A percentile compares a stretch with the other conserved stretches of the same genome.
phyloP scores from a whole-genome alignment of 2,888 invertebrate genomes.

The Thymelicus acteon region DNA sequence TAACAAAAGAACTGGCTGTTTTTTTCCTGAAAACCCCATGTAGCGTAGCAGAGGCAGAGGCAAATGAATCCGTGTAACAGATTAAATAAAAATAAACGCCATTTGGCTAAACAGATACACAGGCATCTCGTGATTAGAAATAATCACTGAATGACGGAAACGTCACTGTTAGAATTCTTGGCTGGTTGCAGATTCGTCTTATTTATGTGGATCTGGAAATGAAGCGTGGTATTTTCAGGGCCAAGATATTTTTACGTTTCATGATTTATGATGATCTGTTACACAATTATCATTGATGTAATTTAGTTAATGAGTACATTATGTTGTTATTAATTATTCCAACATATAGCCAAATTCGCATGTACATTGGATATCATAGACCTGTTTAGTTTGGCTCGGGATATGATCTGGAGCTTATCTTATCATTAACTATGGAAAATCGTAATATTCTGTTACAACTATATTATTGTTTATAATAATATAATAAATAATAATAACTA shows the following conservation, averaged over 20 bases:
- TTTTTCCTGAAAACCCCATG: too few relatives aligned
- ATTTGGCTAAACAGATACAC: slow-evolving; percentile 9
- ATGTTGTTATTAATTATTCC: slow-evolving; percentile 1
- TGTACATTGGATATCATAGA: background rate
- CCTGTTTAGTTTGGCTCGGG: slow-evolving; percentile 7
- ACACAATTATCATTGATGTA: background rate
- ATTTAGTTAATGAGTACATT: background rate
- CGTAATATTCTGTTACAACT: too few relatives aligned
- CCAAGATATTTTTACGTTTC: background rate
- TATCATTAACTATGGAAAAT: too few relatives aligned
- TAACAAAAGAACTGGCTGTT: too few relatives aligned
- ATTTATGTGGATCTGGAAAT: slow-evolving; percentile 28
- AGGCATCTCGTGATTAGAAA: slow-evolving; percentile 24
- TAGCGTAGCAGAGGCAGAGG: too few relatives aligned
- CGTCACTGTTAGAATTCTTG: slow-evolving; percentile 26
- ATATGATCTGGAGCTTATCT: too few relatives aligned
- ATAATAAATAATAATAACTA: too few relatives aligned
- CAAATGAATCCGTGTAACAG: background rate
- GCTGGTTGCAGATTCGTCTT: slow-evolving; percentile 19
- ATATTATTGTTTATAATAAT: too few relatives aligned
- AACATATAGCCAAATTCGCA: background rate
- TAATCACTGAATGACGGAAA: slow-evolving; percentile 35
- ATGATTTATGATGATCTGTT: slow-evolving; percentile 17
- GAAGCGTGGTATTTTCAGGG: slow-evolving; percentile 17
- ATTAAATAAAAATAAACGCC: slow-evolving; percentile 38